These are phyloP conservation scores for Caenorhabditis sp. DNA, from an alignment of 2,888 invertebrate species.

Conservation along the genomic window DNA sequence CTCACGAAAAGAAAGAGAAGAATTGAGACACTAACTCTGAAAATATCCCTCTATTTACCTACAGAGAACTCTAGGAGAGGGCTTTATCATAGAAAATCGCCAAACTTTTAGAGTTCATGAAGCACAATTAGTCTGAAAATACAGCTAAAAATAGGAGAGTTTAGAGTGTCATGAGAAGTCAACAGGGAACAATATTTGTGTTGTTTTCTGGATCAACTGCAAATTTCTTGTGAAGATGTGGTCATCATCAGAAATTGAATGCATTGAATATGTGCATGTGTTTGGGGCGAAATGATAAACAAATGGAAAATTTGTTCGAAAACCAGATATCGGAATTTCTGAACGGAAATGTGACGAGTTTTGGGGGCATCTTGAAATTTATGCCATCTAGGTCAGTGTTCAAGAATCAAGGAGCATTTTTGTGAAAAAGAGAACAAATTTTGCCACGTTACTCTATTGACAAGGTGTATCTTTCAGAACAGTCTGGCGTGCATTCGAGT, in stretches of 20 bases:
- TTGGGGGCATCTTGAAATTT: neutral
- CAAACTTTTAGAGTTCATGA: slow-evolving; percentile 13
- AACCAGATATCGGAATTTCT: neutral
- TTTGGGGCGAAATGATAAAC: slow-evolving; percentile 16
- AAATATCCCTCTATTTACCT: slow-evolving; percentile 10
- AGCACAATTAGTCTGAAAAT: slow-evolving; percentile 1
- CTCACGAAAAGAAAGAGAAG: neutral
- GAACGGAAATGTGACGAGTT: neutral
- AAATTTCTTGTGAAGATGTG: slow-evolving; percentile 15
- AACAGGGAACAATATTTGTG: neutral
- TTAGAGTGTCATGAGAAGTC: neutral
- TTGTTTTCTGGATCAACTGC: slow-evolving; percentile 16
- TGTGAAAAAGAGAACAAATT: no score
- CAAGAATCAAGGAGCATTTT: no score
- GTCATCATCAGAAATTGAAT: slow-evolving; percentile 8
- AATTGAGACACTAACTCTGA: neutral
- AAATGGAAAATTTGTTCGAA: neutral
- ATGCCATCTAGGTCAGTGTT: neutral
- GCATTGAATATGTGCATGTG: slow-evolving; percentile 38
- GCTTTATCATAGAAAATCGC: neutral
- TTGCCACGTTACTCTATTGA: no score
- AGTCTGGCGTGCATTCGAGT: no score
- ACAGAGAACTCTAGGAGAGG: neutral
- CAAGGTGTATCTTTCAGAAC: no score
- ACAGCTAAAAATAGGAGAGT: slow-evolving; percentile 4